phyloP scores from a whole-genome alignment of 2,113 vertebrate genomes.

The Symphodus melops region DNA sequence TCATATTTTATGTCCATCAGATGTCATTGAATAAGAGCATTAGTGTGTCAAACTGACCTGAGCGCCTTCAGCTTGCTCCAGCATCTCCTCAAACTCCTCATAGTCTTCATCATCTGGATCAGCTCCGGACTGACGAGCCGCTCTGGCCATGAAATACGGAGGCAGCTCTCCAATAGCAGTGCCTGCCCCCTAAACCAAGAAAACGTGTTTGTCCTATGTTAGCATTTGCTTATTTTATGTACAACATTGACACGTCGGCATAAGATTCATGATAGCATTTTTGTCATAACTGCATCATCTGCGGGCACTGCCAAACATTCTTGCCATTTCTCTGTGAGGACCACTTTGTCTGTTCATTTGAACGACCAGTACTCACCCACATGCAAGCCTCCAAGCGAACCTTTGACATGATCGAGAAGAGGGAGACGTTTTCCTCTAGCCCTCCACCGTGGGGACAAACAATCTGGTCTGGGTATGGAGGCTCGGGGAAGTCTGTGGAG shows the following conservation, averaged over 20 bases:
- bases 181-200: slow-evolving; percentile 89
- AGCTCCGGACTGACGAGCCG: slow-evolving; percentile 93
- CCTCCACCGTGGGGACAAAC: slow-evolving; percentile 88
- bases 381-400: slow-evolving; percentile 99
- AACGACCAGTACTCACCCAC: slow-evolving; percentile 90
- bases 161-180: slow-evolving; percentile 98
- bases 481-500: slow-evolving; percentile 96
- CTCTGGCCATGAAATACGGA: slow-evolving; percentile 98
- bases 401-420: slow-evolving; percentile 98
- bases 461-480: slow-evolving; percentile 96
- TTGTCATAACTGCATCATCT: too few relatives aligned
- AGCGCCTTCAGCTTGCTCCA: slow-evolving; percentile 92
- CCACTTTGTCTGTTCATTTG: slow-evolving; percentile 1
- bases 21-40: background rate
- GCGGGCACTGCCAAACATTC: slow-evolving; percentile 2
- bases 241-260: too few relatives aligned
- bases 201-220: background rate
- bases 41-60: slow-evolving; percentile 84
- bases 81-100: slow-evolving; percentile 99
- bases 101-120: slow-evolving; percentile 99
- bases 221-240: background rate
- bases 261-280: background rate
- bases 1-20: too few relatives aligned
- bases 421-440: slow-evolving; percentile 84
- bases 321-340: background rate